Base-by-base conservation (phyloP, 2,797 vertebrate species). In the Discoglossus pictus region DNA sequence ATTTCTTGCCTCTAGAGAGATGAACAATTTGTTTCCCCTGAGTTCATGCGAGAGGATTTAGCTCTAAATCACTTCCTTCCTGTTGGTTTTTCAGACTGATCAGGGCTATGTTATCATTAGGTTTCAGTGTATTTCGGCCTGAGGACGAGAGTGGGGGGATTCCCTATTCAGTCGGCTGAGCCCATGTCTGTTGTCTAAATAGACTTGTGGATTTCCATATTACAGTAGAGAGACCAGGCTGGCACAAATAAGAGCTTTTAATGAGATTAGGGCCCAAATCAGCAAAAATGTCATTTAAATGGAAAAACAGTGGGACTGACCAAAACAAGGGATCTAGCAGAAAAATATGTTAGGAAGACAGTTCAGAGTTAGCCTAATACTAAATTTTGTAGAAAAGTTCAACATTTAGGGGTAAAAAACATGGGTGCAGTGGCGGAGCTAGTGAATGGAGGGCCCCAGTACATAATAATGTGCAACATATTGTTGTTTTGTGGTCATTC, bases 11-110 rank as follows among this genome's bases (percentile, higher is more conserved):
- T 59, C 63, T 34, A 34, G 52, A 65, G 61, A 65, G 23, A 42
- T 27, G 12, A 8, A 2, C 44, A 15, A 18, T 58, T 40, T 4
- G 55, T 1, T 48, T 34, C 62, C 63, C 51, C 38, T 39, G 61
- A 11, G 2, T 17, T 48, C 1, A 1, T 46, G 61, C 71, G 61
- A 56, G 15, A 39, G 50, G 48, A 53, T 66, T 59, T 47, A 31
- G 27, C 46, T 39, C 52, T n/a, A 73, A 74, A 72, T 61, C 27
- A 54, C 25, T 70, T 75, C 56, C 74, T 71, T 73, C 61, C 68
- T 61, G 59, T 61, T 58, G 55, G 59, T 47, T 52, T 44, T 46
- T 56, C n/a, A 5, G 69, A 62, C 31, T 40, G 25, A 15, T 68
- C 54, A 50, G 40, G 2, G 6, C 13, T 23, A 40, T 1, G 2